Percentiles rank a stretch among this genome's conserved stretches.
Conservation (phyloP, 2,888 invertebrate genomes). For the Megamerina dolium region DNA sequence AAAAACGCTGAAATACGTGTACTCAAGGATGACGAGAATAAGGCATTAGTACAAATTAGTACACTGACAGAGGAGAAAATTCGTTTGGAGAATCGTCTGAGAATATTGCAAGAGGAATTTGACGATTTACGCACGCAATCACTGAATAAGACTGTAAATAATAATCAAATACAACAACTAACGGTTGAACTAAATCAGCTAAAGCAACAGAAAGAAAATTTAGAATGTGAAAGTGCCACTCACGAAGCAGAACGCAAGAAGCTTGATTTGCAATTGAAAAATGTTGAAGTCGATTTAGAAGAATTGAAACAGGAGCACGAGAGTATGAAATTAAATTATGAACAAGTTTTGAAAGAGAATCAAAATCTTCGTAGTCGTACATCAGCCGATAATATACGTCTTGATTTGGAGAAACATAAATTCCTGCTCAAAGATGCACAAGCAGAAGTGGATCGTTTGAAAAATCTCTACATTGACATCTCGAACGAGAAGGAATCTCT, state of each 20-base stretch:
- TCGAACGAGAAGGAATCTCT: constrained; percentile 58
- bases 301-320: constrained; percentile 37
- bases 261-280: constrained; percentile 51
- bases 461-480: constrained; percentile 54
- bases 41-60: constrained; percentile 38
- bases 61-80: constrained; percentile 41
- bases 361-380: constrained; percentile 24
- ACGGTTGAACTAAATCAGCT: constrained; percentile 33
- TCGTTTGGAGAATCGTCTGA: constrained; percentile 38
- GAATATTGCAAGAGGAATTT: constrained; percentile 41
- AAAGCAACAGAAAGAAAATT: constrained; percentile 44
- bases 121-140: constrained; percentile 37
- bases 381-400: constrained; percentile 24
- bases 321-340: constrained; percentile 32
- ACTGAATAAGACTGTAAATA: constrained; percentile 9
- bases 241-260: constrained; percentile 51
- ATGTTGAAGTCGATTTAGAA: constrained; percentile 52
- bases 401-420: constrained; percentile 53
- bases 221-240: constrained; percentile 34
- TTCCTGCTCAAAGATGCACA: constrained; percentile 53
- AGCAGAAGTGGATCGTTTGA: constrained; percentile 54
- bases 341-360: constrained; percentile 35
- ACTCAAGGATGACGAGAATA: constrained; percentile 43
- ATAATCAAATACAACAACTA: constrained; percentile 16
- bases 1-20: constrained; percentile 35